Percentiles rank a stretch among this genome's conserved stretches.
Evolutionary conservation across 1,140 invertebrate species (phyloP).

Genomic region (Drosophila fuyamai): DNA sequence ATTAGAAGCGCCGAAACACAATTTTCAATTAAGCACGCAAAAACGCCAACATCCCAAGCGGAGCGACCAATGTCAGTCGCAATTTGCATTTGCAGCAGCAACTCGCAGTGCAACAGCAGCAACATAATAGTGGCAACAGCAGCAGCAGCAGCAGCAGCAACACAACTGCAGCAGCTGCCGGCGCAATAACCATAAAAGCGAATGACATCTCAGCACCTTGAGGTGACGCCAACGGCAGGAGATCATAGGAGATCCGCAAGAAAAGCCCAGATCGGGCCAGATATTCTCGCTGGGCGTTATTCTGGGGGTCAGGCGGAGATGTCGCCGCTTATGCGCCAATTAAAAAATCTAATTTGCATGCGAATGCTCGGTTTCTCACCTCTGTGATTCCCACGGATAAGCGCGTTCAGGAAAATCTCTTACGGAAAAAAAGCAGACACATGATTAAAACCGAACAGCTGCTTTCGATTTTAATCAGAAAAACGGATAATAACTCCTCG

Average conservation of each 20-base stretch:
- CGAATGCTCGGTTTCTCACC: constrained; percentile 30
- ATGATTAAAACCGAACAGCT: constrained; percentile 38
- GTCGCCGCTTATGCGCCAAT: constrained; percentile 70
- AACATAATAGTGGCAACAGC: constrained; percentile 18
- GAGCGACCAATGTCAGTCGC: constrained; percentile 46
- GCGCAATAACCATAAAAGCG: constrained; percentile 76
- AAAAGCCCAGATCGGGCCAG: constrained; percentile 11
- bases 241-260: constrained; percentile 31
- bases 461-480: constrained; percentile 10
- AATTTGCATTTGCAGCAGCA: constrained; percentile 73
- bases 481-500: constrained; percentile 2
- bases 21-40: constrained; percentile 71
- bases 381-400: constrained; percentile 43
- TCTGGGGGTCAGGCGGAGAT: constrained; percentile 30
- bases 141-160: constrained; percentile 11
- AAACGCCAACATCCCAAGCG: constrained; percentile 71
- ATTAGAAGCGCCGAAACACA: constrained; percentile 48
- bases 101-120: constrained; percentile 22
- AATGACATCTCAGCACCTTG: constrained; percentile 73
- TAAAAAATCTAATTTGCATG: constrained; percentile 82
- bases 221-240: constrained; percentile 59
- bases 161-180: constrained; percentile 16
- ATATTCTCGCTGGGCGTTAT: constrained; percentile 21
- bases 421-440: not conserved
- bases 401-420: not conserved